Evolutionary conservation across 1,140 invertebrate genomes (phyloP).

Genomic region (Dicyema japonicum): DNA sequence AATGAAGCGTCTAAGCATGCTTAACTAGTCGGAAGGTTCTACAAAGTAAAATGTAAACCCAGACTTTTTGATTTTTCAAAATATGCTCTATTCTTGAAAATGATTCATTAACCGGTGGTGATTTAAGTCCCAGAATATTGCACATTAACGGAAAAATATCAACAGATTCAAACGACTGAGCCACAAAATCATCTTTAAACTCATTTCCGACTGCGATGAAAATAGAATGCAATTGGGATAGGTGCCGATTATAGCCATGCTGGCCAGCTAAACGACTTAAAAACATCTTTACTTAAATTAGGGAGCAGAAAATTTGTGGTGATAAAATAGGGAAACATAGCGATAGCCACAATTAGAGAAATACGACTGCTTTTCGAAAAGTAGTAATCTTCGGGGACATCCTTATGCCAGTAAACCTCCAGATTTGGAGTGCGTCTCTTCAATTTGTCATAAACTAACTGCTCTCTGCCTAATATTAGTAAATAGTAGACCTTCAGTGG

Average conservation of each 20-base stretch:
- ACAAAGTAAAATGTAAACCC: too few relatives aligned
- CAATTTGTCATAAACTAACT: conserved; percentile 1
- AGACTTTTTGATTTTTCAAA: too few relatives aligned
- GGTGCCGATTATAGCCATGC: conserved; percentile 32
- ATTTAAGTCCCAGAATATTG: conserved; percentile 23
- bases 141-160: conserved; percentile 34
- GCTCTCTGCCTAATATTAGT: conserved; percentile 1
- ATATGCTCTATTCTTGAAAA: too few relatives aligned
- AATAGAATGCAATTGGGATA: conserved; percentile 28
- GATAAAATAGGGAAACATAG: too few relatives aligned
- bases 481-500: not conserved
- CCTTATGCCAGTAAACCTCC: not conserved
- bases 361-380: too few relatives aligned
- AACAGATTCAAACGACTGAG: conserved; percentile 26
- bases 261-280: conserved; percentile 25
- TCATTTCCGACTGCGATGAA: conserved; percentile 33
- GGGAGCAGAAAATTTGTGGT: too few relatives aligned
- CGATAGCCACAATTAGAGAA: too few relatives aligned
- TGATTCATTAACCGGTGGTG: conserved; percentile 17
- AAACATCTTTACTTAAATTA: too few relatives aligned
- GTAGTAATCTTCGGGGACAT: not conserved
- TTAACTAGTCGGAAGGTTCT: too few relatives aligned
- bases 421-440: not conserved
- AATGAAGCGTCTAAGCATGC: too few relatives aligned
- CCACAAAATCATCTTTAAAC: conserved; percentile 23